Evolutionary conservation across 2,797 vertebrate genomes (phyloP).

Genomic region (Sus cebifrons): DNA sequence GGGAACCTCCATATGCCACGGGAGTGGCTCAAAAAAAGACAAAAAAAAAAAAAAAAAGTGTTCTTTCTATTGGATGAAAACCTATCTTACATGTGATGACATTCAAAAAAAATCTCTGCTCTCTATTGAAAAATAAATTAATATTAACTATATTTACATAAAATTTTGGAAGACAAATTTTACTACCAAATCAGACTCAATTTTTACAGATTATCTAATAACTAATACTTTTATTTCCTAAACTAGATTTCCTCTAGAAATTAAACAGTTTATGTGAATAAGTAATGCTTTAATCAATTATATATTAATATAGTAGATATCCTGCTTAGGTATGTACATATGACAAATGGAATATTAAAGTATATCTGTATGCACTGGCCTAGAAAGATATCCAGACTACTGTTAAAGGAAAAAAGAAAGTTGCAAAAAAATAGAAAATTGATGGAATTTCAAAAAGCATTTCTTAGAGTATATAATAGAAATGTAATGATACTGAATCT

Average conservation of each 20-base stretch:
- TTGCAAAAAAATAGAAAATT: conserved; percentile 35
- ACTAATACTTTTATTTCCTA: conserved; percentile 42
- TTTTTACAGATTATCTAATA: conserved; percentile 56
- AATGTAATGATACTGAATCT: not conserved
- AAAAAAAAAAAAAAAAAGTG: conserved; percentile 26
- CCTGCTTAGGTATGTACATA: not conserved
- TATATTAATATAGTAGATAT: not conserved
- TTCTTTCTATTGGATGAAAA: not conserved
- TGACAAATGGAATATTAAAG: conserved; percentile 23
- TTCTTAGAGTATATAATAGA: conserved; percentile 47
- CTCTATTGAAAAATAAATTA: conserved; percentile 50
- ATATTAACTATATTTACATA: not conserved
- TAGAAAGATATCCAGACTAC: not conserved
- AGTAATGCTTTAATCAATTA: not conserved
- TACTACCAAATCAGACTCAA: conserved; percentile 39
- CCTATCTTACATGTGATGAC: not conserved
- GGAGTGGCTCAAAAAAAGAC: too few relatives aligned
- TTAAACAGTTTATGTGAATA: not conserved
- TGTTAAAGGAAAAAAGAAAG: not conserved
- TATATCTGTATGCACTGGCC: not conserved
- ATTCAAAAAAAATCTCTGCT: not conserved
- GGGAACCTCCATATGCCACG: too few relatives aligned
- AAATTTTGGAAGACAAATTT: not conserved
- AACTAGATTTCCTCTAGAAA: conserved; percentile 32
- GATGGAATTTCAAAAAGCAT: conserved; percentile 39